phyloP scores from a whole-genome alignment of 92 coral and sea anemone genomes.

The Palythoa caribaeorum region DNA sequence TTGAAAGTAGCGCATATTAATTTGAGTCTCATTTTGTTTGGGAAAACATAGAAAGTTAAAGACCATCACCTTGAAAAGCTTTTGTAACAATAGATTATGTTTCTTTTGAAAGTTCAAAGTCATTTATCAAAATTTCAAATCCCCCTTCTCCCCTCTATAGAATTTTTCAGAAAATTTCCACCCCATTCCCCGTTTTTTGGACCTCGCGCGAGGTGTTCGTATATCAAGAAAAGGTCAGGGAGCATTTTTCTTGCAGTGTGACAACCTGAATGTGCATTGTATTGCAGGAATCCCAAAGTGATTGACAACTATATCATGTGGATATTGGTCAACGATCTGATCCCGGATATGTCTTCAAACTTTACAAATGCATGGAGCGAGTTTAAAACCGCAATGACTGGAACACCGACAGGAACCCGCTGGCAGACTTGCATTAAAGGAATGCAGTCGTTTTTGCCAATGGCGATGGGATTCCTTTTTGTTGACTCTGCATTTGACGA shows the following conservation, averaged over 20 bases:
- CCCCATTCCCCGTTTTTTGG: no score
- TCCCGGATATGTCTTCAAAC: slow-evolving; percentile 30
- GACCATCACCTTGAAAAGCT: no score
- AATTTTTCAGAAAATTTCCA: no score
- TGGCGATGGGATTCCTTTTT: slow-evolving; percentile 70
- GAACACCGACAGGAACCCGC: slow-evolving; percentile 30
- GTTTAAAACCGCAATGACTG: slow-evolving; percentile 1
- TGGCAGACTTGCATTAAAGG: slow-evolving; percentile 47
- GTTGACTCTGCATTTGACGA: slow-evolving; percentile 76
- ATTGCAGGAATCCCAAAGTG: slow-evolving; percentile 42
- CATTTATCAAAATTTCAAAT: no score
- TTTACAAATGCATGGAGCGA: slow-evolving; percentile 32
- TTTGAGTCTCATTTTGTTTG: no score
- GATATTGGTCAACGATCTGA: slow-evolving; percentile 55
- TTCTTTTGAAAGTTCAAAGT: no score
- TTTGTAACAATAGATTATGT: no score
- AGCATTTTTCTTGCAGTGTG: neutral
- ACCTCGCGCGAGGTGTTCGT: no score
- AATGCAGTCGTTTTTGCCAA: slow-evolving; percentile 52
- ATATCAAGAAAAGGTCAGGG: no score
- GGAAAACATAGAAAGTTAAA: no score
- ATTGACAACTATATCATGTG: slow-evolving; percentile 68
- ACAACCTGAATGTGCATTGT: neutral
- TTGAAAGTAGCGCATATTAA: no score
- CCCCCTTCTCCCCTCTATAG: no score